Evolutionary conservation across 2,113 vertebrate genomes (phyloP), one percentile per base, ranked within the genome.

Genomic region (Mobula birostris): DNA sequence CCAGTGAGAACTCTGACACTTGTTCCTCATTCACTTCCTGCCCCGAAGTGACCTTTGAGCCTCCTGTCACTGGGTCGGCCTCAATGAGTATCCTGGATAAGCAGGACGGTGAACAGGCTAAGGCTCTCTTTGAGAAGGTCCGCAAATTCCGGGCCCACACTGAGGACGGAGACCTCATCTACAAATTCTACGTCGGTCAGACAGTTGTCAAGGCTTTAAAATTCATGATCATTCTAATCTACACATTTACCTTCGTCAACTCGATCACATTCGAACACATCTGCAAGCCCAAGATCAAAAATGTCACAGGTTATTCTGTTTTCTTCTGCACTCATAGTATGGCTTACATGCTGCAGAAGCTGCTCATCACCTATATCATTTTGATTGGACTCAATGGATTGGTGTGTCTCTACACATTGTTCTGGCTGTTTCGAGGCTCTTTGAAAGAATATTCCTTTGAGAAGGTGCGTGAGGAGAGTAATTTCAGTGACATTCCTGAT

Each of bases 71-170:
- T 0, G 94, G 94, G 29, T 95, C 96, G 56, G 94, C 94, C 4
- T 94, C 94, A 5, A 94, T 94, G 0, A 95, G 96, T 21, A 96
- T 96, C 17, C 95, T 98, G 85, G 97, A 97, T 94, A 96, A 96
- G 88, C 97, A 97, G 78, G 97, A 98, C 0, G 96, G 96, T 48
- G 97, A 98, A 91, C 97, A 97, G 94, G 97, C 97, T 36, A 95
- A 97, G 94, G 97, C 97, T 0, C 96, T 98, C 80, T 98, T 98
- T n/a, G 97, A 98, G 95, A 96, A 97, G 94, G 97, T 98, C 76
- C 95, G 97, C 92, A 96, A 96, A 76, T 98, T 98, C 94, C 95
- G 97, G 3, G 94, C 96, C 14, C 97, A 97, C 94, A 97, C 96
- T 4, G 97, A 98, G 95, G 96, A 96, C 74, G 96, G 97, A 0